Conservation (phyloP, 2,113 vertebrate genomes). For the Trichechus manatus region DNA sequence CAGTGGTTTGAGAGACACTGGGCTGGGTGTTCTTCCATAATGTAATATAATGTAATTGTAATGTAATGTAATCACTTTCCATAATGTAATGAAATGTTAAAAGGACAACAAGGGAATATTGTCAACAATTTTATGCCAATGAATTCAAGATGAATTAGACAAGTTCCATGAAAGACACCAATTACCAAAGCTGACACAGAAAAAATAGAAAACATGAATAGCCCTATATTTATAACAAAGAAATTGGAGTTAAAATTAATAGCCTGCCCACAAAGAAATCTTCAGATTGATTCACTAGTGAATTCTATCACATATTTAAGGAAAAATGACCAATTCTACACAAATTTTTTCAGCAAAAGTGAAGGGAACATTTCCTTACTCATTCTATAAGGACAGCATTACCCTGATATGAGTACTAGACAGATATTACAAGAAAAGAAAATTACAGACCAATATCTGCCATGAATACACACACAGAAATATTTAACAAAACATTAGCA, state of each 20-base stretch:
- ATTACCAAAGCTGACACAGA: not conserved
- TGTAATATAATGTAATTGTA: too few relatives aligned
- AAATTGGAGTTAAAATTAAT: not conserved
- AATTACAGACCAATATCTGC: too few relatives aligned
- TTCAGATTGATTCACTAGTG: too few relatives aligned
- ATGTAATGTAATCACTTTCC: too few relatives aligned
- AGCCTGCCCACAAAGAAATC: accelerated
- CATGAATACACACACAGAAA: too few relatives aligned
- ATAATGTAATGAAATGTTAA: not conserved
- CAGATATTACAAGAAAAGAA: not conserved
- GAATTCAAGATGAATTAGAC: not conserved
- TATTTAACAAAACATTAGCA: not conserved
- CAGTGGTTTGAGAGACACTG: too few relatives aligned
- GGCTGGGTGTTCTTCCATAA: too few relatives aligned
- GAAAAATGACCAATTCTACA: not conserved
- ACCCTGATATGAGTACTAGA: too few relatives aligned
- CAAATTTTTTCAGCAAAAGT: not conserved
- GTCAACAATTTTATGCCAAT: too few relatives aligned
- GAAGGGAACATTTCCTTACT: accelerated
- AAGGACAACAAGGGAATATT: not conserved
- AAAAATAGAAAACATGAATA: not conserved
- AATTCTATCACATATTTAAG: too few relatives aligned
- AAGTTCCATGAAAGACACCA: not conserved
- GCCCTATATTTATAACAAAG: not conserved
- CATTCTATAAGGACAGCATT: not conserved